Evolutionary conservation across 2,888 invertebrate genomes (phyloP).

Genomic region (Thymelicus acteon): DNA sequence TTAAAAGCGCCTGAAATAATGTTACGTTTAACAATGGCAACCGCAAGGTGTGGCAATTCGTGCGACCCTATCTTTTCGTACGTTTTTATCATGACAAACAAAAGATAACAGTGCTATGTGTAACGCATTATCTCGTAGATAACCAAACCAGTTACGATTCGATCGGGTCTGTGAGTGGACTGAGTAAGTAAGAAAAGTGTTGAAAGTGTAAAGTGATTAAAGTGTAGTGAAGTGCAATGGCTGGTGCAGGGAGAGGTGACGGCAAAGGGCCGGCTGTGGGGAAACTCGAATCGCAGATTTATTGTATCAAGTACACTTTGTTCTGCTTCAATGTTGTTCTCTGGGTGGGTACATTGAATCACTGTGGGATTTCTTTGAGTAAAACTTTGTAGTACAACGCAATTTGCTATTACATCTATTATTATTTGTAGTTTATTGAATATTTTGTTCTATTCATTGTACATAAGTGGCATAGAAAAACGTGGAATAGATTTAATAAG

Average conservation of each 20-base stretch:
- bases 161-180: constrained; percentile 59
- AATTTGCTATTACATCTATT: too few relatives aligned
- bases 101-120: constrained; percentile 73
- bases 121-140: constrained; percentile 68
- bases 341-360: constrained; percentile 86
- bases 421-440: too few relatives aligned
- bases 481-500: too few relatives aligned
- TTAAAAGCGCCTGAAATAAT: not conserved
- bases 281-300: constrained; percentile 90
- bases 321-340: constrained; percentile 92
- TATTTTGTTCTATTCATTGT: too few relatives aligned
- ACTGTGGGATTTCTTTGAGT: constrained; percentile 10
- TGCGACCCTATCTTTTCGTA: constrained; percentile 65
- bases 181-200: constrained; percentile 43
- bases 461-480: too few relatives aligned
- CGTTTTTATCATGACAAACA: constrained; percentile 77
- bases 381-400: not conserved
- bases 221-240: constrained; percentile 76
- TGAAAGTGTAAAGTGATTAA: constrained; percentile 51
- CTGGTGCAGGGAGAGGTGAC: constrained; percentile 79
- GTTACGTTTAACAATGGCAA: constrained; percentile 11
- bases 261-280: constrained; percentile 81
- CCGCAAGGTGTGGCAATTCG: constrained; percentile 74
- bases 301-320: constrained; percentile 91
- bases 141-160: constrained; percentile 64